A percentile compares a stretch with the other conserved stretches of the same genome.
Conservation (phyloP, 2,797 vertebrate genomes). For the Numenius phaeopus region DNA sequence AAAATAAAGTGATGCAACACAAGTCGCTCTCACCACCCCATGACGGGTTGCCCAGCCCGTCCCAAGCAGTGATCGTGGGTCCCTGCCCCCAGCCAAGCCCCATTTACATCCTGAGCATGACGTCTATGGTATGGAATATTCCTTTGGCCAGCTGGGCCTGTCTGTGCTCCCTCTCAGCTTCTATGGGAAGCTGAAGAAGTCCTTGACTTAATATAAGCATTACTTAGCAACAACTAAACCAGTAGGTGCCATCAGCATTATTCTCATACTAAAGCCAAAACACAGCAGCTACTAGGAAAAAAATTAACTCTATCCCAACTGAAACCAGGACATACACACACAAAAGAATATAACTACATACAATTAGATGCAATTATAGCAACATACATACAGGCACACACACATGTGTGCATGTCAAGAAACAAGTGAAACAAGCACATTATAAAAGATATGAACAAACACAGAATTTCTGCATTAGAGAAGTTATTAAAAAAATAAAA, state of each 20-base stretch:
- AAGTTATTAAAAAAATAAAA: neutral
- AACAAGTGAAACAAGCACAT: neutral
- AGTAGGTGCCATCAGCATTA: too few relatives aligned
- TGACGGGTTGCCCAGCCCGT: neutral
- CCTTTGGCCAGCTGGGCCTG: neutral
- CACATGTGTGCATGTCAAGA: rapidly evolving
- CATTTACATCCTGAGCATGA: neutral
- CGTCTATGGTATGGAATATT: neutral
- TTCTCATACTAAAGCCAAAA: neutral
- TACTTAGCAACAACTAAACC: neutral
- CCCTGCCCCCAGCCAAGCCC: neutral
- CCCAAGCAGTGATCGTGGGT: rapidly evolving
- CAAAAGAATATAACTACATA: neutral
- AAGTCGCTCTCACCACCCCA: neutral
- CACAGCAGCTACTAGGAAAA: neutral
- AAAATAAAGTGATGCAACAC: neutral
- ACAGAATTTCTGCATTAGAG: neutral
- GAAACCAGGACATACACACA: neutral
- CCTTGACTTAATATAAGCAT: neutral
- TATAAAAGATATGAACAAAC: neutral
- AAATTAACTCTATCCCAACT: neutral
- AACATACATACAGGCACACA: neutral
- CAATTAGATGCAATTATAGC: neutral
- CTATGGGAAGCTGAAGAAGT: neutral
- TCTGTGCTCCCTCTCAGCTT: neutral